Percentiles rank a stretch among this genome's conserved stretches.
Evolutionary conservation across 2,888 invertebrate genomes (phyloP).

Genomic region (Dynastes hyllus): DNA sequence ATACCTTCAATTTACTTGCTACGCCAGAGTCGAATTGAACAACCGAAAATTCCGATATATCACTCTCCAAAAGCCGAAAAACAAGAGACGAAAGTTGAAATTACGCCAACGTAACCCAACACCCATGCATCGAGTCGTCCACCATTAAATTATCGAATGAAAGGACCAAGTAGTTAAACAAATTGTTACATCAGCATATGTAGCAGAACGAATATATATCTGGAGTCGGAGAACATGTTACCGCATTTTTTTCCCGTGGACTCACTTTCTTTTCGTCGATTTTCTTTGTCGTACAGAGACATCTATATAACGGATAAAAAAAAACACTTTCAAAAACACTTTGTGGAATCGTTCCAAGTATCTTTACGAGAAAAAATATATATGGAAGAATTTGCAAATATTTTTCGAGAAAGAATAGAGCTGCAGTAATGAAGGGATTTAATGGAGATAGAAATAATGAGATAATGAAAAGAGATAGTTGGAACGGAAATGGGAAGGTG

Average conservation of each 20-base stretch:
- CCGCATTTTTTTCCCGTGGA: slow-evolving; percentile 23
- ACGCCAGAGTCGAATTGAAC: not conserved
- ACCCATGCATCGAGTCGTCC: not conserved
- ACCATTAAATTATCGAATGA: slow-evolving; percentile 26
- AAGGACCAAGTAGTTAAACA: slow-evolving; percentile 42
- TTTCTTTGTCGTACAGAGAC: not conserved
- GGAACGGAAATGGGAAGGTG: not conserved
- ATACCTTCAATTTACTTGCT: slow-evolving; percentile 2
- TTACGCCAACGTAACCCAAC: slow-evolving; percentile 23
- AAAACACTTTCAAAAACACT: not conserved
- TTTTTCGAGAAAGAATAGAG: not conserved
- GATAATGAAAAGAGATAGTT: not conserved
- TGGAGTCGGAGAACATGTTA: slow-evolving; percentile 37
- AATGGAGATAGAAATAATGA: not conserved
- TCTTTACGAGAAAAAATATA: not conserved
- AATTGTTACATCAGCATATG: slow-evolving; percentile 44
- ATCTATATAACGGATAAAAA: not conserved
- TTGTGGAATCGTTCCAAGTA: not conserved
- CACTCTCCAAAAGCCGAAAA: not conserved
- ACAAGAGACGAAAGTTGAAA: not conserved
- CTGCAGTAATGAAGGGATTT: not conserved
- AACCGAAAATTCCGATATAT: slow-evolving; percentile 18
- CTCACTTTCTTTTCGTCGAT: slow-evolving; percentile 2
- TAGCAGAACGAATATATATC: slow-evolving; percentile 44
- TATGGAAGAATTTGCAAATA: not conserved